phyloP scores from a whole-genome alignment of 2,888 invertebrate genomes.

The Athrips mouffetella region DNA sequence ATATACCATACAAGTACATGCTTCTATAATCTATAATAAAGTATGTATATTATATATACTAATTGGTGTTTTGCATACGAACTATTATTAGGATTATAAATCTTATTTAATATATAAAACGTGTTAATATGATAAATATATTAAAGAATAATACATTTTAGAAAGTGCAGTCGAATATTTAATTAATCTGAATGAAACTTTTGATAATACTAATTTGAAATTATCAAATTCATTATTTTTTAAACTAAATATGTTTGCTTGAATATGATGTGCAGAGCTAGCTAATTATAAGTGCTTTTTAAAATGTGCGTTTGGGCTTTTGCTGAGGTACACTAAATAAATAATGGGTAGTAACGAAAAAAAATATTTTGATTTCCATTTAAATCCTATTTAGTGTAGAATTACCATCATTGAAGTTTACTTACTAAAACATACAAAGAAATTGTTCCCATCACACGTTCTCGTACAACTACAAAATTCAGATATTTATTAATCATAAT shows the following conservation, averaged over 20 bases:
- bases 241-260: too few relatives aligned
- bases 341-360: too few relatives aligned
- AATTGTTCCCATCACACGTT: constrained; percentile 71
- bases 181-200: too few relatives aligned
- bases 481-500: constrained; percentile 51
- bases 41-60: not conserved
- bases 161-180: too few relatives aligned
- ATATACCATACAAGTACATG: not conserved
- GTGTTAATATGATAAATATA: not conserved
- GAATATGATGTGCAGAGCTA: not conserved
- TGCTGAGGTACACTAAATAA: too few relatives aligned
- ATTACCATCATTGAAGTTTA: constrained; percentile 2
- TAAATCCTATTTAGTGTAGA: not conserved
- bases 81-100: not conserved
- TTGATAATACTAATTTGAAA: too few relatives aligned
- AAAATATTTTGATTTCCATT: too few relatives aligned
- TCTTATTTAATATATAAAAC: constrained; percentile 3
- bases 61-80: constrained; percentile 13
- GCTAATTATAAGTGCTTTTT: not conserved
- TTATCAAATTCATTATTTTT: too few relatives aligned
- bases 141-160: not conserved
- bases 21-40: constrained; percentile 9
- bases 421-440: constrained; percentile 41
- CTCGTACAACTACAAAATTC: constrained; percentile 55
- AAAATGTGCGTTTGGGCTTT: constrained; percentile 4